Conservation (phyloP, 2,888 invertebrate genomes). For the Synanthedon myopaeformis region DNA sequence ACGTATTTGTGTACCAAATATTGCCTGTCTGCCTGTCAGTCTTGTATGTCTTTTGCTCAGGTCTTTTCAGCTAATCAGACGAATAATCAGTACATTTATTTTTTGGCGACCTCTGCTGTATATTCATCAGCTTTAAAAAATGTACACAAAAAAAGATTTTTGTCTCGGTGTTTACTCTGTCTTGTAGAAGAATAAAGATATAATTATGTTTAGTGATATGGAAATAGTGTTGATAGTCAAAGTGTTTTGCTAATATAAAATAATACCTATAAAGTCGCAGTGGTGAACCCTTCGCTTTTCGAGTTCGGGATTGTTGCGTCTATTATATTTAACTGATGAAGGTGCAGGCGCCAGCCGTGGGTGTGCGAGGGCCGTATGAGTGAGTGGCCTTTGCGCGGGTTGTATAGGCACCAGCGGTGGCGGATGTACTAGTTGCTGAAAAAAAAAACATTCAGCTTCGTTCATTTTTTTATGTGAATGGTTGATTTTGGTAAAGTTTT, state of each 20-base stretch:
- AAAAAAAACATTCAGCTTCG: background rate
- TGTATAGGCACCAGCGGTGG: conserved; percentile 29
- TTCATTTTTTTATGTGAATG: no score
- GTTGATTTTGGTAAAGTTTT: no score
- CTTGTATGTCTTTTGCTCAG: no score
- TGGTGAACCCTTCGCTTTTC: conserved; percentile 96
- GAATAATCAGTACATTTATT: no score
- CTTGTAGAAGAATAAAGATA: no score
- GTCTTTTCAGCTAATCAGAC: no score
- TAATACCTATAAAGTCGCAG: conserved; percentile 91
- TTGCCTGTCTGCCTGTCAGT: no score
- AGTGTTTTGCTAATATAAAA: background rate
- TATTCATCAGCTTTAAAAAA: no score
- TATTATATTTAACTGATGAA: conserved; percentile 81
- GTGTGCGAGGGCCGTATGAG: conserved; percentile 28
- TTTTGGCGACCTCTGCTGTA: no score
- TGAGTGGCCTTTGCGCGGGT: conserved; percentile 15
- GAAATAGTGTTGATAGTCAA: background rate
- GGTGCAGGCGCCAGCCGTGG: conserved; percentile 41
- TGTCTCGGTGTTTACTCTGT: no score
- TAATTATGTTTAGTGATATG: background rate
- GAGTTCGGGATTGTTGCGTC: conserved; percentile 95
- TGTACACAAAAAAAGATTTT: no score
- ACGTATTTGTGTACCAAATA: no score
- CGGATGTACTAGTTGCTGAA: conserved; percentile 31